phyloP scores from a whole-genome alignment of 2,113 vertebrate genomes.

The Cinclus mexicanus region DNA sequence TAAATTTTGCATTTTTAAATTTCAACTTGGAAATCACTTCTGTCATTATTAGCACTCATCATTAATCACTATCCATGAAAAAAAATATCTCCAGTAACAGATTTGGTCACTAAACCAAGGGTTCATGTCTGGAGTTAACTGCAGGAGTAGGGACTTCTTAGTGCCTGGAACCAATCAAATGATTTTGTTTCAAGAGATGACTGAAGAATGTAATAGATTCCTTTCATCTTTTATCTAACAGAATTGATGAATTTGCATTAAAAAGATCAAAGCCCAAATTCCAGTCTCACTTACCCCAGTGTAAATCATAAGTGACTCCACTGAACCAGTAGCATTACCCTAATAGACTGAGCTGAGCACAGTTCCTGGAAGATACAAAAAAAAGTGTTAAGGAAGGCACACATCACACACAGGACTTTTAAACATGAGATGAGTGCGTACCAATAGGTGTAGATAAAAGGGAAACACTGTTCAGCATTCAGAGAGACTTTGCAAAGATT shows the following conservation, averaged over 20 bases:
- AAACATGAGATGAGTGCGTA: background rate
- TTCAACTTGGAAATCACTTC: background rate
- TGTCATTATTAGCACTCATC: background rate
- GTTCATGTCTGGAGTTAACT: background rate
- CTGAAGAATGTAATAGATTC: background rate
- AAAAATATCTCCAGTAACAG: constrained; percentile 15
- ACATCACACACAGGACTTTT: background rate
- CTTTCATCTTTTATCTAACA: constrained; percentile 42
- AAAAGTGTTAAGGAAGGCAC: background rate
- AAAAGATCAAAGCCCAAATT: constrained; percentile 20
- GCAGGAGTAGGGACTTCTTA: background rate
- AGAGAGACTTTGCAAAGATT: background rate
- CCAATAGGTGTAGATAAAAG: background rate
- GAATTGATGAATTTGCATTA: constrained; percentile 41
- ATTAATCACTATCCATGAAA: background rate
- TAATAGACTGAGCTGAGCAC: background rate
- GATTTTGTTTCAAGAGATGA: constrained; percentile 17
- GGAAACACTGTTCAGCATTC: background rate
- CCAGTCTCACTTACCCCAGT: background rate
- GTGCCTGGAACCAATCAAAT: background rate
- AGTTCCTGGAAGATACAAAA: background rate
- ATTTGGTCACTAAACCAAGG: background rate
- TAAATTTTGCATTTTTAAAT: background rate
- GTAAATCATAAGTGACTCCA: background rate
- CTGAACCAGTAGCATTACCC: background rate